Evolutionary conservation across 2,888 invertebrate genomes (phyloP).

Genomic region (Oeneis ivallda): DNA sequence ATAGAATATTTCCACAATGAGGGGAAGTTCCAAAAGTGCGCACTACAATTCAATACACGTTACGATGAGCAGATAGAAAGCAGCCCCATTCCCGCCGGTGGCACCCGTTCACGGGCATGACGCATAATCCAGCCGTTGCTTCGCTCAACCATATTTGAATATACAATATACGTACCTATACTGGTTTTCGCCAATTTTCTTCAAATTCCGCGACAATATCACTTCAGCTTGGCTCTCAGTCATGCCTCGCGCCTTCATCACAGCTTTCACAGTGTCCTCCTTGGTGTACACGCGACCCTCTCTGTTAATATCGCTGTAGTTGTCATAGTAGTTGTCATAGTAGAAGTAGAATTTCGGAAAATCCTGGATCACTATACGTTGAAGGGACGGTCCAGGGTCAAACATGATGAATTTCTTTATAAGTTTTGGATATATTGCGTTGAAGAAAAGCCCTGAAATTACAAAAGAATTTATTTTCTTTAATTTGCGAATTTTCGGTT

Average conservation of each 20-base stretch:
- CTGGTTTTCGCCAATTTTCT: slow-evolving; percentile 59
- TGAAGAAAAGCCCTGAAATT: slow-evolving; percentile 65
- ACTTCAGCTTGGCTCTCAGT: slow-evolving; percentile 69
- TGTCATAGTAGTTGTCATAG: slow-evolving; percentile 58
- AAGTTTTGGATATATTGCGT: slow-evolving; percentile 70
- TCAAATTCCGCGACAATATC: slow-evolving; percentile 72
- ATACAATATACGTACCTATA: slow-evolving; percentile 59
- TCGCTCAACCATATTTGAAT: no score
- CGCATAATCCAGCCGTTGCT: no score
- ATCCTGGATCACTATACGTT: slow-evolving; percentile 48
- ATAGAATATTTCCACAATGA: no score
- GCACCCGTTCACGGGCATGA: no score
- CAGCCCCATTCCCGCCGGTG: no score
- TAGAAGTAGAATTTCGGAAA: slow-evolving; percentile 54
- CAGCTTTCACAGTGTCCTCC: slow-evolving; percentile 61
- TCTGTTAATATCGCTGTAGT: slow-evolving; percentile 51
- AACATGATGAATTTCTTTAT: slow-evolving; percentile 67
- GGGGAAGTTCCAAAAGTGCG: no score
- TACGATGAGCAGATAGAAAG: no score
- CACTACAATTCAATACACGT: no score
- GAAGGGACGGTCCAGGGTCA: slow-evolving; percentile 55
- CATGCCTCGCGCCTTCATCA: slow-evolving; percentile 67
- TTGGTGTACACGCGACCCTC: slow-evolving; percentile 47
- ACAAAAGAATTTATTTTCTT: no score
- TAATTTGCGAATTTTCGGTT: no score